Evolutionary conservation across 2,797 vertebrate species (phyloP).

Genomic region (Thunnus albacares): DNA sequence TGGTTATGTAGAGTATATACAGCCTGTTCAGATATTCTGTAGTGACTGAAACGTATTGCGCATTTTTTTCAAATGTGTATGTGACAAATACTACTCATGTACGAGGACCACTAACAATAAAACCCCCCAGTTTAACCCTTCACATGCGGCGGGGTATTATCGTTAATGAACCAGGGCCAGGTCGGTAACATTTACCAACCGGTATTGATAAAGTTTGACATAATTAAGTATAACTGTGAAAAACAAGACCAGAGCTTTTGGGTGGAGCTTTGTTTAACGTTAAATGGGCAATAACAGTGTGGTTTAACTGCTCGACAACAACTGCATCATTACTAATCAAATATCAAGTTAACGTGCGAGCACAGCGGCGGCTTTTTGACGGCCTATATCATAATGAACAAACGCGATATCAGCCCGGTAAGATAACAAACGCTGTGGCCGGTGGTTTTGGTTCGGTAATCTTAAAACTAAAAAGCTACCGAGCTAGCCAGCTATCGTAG

Average conservation of each 20-base stretch:
- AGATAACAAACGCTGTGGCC: background rate
- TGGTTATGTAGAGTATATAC: no score
- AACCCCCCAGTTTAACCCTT: slow-evolving; percentile 29
- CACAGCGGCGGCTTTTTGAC: background rate
- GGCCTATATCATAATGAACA: background rate
- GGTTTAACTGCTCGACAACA: slow-evolving; percentile 43
- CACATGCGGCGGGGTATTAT: background rate
- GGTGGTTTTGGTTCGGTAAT: background rate
- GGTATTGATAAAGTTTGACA: accelerated
- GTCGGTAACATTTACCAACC: background rate
- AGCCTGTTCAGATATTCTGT: background rate
- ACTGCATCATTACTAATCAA: slow-evolving; percentile 13
- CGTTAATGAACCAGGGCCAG: background rate
- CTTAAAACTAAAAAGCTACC: slow-evolving; percentile 63
- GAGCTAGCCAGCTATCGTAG: slow-evolving; percentile 66
- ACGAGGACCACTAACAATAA: slow-evolving; percentile 9
- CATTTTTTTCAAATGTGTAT: no score
- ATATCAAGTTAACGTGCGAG: background rate
- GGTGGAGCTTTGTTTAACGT: slow-evolving; percentile 26
- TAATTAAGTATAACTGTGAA: background rate
- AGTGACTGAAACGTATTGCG: background rate
- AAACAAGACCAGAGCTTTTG: background rate
- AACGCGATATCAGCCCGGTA: background rate
- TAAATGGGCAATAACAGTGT: slow-evolving; percentile 21
- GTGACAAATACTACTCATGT: background rate